Evolutionary conservation across 2,888 invertebrate species (phyloP), one percentile per base, ranked within the genome.

Genomic region (Eupithecia dodoneata): DNA sequence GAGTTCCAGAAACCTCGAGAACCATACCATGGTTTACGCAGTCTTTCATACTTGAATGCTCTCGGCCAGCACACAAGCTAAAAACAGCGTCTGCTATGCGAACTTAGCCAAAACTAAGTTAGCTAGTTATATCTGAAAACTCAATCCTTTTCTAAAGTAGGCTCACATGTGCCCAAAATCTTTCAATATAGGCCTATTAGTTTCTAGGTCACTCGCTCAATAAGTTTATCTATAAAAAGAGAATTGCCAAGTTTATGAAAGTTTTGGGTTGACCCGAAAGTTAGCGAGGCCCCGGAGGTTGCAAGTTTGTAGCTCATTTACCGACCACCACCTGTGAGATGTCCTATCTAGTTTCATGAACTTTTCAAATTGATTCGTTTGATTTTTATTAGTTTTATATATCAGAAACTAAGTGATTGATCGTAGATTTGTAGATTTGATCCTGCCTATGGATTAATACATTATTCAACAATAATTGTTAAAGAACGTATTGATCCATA

Each of bases 261-360:
- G 82, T 82, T 86, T 81, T 72, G 80, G 83, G 81, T 75, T 80
- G 79, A 81, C 83, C 85, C 82, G 73, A 83, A 87, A 87, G 83
- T 85, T 85, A 77, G 79, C 69, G 74, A 75, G 76, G 80, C 80
- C 76, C 76, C 65, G 55, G 79, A 79, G 79, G 75, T 75, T 76
- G 76, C 73, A 77, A 81, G 79, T 81, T 82, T 77, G 76, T 70
- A 77, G 79, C 79, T 80, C 80, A 80, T 82, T 81, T 80, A 79
- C 79, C 79, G 80, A 80, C 76, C 79, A 79, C 71, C 63, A 79
- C 77, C 76, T 79, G 52, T 59, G 76, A 74, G 78, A 74, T 63
- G 47, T 65, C 45, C 45, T 47, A 52, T 70, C 63, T 12, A 12
- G 18, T 30, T 63, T 63, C 63, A 30, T 30, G 30, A 30, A 30